A percentile compares a stretch with the other conserved stretches of the same genome.
phyloP scores from a whole-genome alignment of 2,888 invertebrate genomes.

The Drosophila fulvimacula region DNA sequence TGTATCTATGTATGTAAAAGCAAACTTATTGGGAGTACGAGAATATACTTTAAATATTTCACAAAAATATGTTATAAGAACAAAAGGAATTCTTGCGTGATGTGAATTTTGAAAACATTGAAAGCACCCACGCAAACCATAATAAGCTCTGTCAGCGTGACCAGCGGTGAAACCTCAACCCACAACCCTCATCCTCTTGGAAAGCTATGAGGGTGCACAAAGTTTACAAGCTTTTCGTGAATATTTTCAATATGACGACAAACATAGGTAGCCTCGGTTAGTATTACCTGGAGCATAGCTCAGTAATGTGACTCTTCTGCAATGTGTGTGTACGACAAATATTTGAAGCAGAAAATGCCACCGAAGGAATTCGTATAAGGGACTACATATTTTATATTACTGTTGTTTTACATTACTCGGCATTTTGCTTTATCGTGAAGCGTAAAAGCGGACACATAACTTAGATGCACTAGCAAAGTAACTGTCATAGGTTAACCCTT shows the following conservation, averaged over 20 bases:
- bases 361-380: slow-evolving; percentile 64
- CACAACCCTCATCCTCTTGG: background rate
- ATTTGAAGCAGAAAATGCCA: slow-evolving; percentile 71
- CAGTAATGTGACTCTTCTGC: slow-evolving; percentile 38
- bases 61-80: slow-evolving; percentile 64
- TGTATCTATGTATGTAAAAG: background rate
- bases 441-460: slow-evolving; percentile 47
- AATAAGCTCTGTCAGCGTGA: slow-evolving; percentile 72
- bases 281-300: slow-evolving; percentile 46
- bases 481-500: slow-evolving; percentile 34
- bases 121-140: slow-evolving; percentile 49
- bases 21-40: background rate
- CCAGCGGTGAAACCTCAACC: slow-evolving; percentile 43
- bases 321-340: slow-evolving; percentile 65
- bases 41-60: slow-evolving; percentile 34
- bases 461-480: slow-evolving; percentile 32
- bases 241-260: slow-evolving; percentile 59
- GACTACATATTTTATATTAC: slow-evolving; percentile 69
- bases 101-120: slow-evolving; percentile 66
- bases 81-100: slow-evolving; percentile 71
- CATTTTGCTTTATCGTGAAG: slow-evolving; percentile 51
- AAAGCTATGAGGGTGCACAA: slow-evolving; percentile 46
- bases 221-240: slow-evolving; percentile 62
- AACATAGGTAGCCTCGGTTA: slow-evolving; percentile 35
- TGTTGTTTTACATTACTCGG: slow-evolving; percentile 67